Percentiles rank a stretch among this genome's conserved stretches.
These are phyloP conservation scores for Scylla paramamosain DNA, from an alignment of 1,140 invertebrate species.

Conservation along the genomic window DNA sequence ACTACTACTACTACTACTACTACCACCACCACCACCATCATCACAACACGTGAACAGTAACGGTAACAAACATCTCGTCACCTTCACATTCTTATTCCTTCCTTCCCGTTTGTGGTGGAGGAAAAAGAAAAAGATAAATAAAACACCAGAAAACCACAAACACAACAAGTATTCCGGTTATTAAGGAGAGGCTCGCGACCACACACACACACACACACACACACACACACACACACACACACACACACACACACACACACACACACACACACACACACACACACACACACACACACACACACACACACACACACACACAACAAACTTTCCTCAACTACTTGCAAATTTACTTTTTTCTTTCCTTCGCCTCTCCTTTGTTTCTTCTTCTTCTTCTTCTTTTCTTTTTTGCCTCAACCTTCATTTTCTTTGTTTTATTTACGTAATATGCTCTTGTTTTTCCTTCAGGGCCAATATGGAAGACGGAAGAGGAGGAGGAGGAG, in stretches of 20 bases:
- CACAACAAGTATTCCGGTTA: no score
- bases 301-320: conserved; percentile 19
- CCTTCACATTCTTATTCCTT: no score
- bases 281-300: conserved; percentile 43
- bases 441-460: no score
- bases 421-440: no score
- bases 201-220: conserved; percentile 34
- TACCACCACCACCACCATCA: no score
- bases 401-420: not conserved
- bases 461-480: no score
- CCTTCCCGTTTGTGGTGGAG: not conserved
- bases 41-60: no score
- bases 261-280: conserved; percentile 31
- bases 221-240: conserved; percentile 43
- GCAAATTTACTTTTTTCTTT: no score
- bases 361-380: not conserved
- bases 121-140: not conserved
- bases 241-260: conserved; percentile 43
- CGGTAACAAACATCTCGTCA: no score
- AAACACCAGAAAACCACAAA: not conserved
- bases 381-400: not conserved
- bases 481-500: no score
- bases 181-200: not conserved
- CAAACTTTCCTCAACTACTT: not conserved
- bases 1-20: no score